Evolutionary conservation across 2,113 vertebrate genomes (phyloP).

Genomic region (Solenodon paradoxus): DNA sequence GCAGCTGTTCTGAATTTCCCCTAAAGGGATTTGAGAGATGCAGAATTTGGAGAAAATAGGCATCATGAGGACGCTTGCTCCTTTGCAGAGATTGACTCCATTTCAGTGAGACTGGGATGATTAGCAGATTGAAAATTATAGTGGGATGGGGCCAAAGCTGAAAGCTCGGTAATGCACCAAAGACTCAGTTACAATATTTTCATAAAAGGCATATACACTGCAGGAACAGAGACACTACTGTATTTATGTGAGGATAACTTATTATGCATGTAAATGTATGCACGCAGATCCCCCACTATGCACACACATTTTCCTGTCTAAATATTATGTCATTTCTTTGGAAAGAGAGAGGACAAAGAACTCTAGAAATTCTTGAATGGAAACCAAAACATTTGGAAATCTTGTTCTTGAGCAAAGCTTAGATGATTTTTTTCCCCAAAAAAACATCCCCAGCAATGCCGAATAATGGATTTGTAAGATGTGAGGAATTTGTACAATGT

Average conservation of each 20-base stretch:
- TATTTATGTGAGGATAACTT: not conserved
- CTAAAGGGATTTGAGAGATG: not conserved
- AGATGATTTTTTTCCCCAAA: not conserved
- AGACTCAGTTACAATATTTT: constrained; percentile 15
- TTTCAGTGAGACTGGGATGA: constrained; percentile 38
- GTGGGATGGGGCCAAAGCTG: not conserved
- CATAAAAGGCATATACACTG: not conserved
- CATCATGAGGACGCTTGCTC: constrained; percentile 62
- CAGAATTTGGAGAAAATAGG: constrained; percentile 25
- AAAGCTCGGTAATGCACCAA: not conserved
- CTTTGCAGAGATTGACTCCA: not conserved
- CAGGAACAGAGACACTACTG: not conserved
- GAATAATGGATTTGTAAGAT: constrained; percentile 75
- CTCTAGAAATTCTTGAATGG: constrained; percentile 56
- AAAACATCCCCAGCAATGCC: constrained; percentile 32
- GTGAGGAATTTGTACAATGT: constrained; percentile 75
- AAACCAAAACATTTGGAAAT: constrained; percentile 73
- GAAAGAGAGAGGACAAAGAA: constrained; percentile 46
- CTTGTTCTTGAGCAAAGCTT: constrained; percentile 61
- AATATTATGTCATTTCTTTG: constrained; percentile 55
- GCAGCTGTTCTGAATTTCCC: constrained; percentile 65
- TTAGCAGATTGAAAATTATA: constrained; percentile 13
- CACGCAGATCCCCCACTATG: not conserved
- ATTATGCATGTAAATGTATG: constrained; percentile 16
- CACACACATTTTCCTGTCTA: constrained; percentile 40